Percentiles rank a stretch among this genome's conserved stretches.
Evolutionary conservation across 2,888 invertebrate genomes (phyloP).

Genomic region (Clusia tigrina): DNA sequence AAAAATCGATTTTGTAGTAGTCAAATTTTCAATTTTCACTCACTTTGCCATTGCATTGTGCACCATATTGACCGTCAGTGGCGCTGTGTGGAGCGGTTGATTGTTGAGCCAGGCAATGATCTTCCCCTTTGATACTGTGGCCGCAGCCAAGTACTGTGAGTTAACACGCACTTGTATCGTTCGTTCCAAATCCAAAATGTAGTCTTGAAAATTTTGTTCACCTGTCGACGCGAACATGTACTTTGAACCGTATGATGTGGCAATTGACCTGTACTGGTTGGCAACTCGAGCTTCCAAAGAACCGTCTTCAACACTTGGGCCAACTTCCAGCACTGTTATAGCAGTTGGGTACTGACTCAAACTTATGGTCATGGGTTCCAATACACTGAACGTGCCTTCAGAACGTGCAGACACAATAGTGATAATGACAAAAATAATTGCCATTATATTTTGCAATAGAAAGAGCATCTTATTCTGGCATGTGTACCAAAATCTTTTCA

Average conservation of each 20-base stretch:
- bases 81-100: conserved; percentile 78
- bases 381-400: conserved; percentile 60
- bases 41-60: conserved; percentile 70
- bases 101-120: conserved; percentile 80
- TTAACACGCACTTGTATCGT: conserved; percentile 65
- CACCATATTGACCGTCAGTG: conserved; percentile 71
- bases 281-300: conserved; percentile 35
- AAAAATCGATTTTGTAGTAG: too few relatives aligned
- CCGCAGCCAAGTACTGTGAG: conserved; percentile 68
- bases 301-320: not conserved
- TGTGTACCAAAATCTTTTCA: conserved; percentile 72
- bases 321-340: conserved; percentile 49
- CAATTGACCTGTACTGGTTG: conserved; percentile 42
- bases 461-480: conserved; percentile 73
- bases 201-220: conserved; percentile 34
- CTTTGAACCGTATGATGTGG: conserved; percentile 38
- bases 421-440: conserved; percentile 71
- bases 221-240: conserved; percentile 40
- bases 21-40: conserved; percentile 23
- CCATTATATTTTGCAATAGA: conserved; percentile 74
- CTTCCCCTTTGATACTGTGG: conserved; percentile 62
- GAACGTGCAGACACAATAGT: conserved; percentile 71
- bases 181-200: conserved; percentile 48
- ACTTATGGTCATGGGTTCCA: conserved; percentile 64
- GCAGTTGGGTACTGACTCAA: conserved; percentile 48